These are phyloP conservation scores for Hipposideros armiger DNA, from an alignment of 2,113 vertebrate species.

Conservation along the genomic window DNA sequence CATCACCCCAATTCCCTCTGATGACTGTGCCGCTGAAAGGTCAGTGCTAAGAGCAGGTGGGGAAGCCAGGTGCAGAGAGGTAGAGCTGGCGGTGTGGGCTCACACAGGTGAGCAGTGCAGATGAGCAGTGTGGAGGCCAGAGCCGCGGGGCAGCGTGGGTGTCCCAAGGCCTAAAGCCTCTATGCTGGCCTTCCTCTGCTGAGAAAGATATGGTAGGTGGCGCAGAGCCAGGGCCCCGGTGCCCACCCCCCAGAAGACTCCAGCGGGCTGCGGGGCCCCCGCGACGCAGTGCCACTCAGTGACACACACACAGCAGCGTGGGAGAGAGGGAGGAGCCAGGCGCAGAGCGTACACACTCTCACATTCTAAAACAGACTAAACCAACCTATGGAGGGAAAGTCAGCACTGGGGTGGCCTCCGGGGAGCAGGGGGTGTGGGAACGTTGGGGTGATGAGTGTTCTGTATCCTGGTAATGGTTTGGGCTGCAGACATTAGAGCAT, in stretches of 20 bases:
- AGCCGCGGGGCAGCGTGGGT: not conserved
- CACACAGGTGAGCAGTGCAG: too few relatives aligned
- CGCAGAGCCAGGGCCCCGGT: too few relatives aligned
- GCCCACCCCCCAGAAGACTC: not conserved
- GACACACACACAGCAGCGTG: not conserved
- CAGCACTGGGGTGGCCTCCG: not conserved
- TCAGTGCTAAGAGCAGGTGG: not conserved
- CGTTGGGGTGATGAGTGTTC: too few relatives aligned
- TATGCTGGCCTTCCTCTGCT: not conserved
- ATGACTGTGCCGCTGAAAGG: not conserved
- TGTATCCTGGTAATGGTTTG: too few relatives aligned
- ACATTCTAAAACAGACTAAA: not conserved
- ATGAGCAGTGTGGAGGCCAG: not conserved
- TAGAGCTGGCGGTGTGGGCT: not conserved
- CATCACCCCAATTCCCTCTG: not conserved
- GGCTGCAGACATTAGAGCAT: too few relatives aligned
- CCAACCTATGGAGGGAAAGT: not conserved
- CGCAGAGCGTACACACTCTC: not conserved
- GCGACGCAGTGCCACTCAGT: accelerated
- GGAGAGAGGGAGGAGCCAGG: not conserved
- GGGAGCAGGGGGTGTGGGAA: not conserved
- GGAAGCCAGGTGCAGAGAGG: not conserved
- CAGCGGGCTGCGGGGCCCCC: not conserved
- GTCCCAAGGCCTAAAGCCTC: not conserved
- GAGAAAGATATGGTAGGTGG: not conserved